These are phyloP conservation scores for Eristalis tenax DNA, from an alignment of 2,888 invertebrate species.

Conservation along the genomic window DNA sequence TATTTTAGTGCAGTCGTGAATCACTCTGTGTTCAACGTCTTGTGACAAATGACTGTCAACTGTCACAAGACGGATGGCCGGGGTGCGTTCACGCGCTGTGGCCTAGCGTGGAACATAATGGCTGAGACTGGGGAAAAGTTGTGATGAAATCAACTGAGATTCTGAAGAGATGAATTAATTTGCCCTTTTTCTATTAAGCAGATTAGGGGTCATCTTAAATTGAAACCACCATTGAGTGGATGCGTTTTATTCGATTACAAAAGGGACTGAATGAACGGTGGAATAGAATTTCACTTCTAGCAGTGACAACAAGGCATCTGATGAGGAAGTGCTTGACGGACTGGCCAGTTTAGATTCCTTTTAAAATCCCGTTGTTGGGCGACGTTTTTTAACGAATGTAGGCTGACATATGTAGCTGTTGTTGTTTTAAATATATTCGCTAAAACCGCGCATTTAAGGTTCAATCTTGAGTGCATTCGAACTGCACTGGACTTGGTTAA, in stretches of 20 bases:
- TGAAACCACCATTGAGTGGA: not conserved
- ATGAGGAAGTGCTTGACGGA: too few relatives aligned
- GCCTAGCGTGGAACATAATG: not conserved
- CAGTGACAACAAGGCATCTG: too few relatives aligned
- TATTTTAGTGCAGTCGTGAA: not conserved
- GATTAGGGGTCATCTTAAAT: not conserved
- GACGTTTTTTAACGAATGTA: too few relatives aligned
- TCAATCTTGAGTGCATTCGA: too few relatives aligned
- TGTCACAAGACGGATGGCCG: not conserved
- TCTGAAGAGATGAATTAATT: not conserved
- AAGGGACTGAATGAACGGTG: not conserved
- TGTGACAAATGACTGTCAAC: not conserved
- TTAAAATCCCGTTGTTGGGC: too few relatives aligned
- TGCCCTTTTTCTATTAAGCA: not conserved
- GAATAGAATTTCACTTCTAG: not conserved
- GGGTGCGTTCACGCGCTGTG: not conserved
- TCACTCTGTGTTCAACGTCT: not conserved
- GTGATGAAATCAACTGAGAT: not conserved
- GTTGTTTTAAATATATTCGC: too few relatives aligned
- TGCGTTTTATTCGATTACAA: not conserved
- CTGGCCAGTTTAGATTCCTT: too few relatives aligned
- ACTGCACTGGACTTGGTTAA: too few relatives aligned
- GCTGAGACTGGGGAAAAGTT: not conserved
- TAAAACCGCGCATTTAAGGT: too few relatives aligned
- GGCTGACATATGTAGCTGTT: too few relatives aligned